Evolutionary conservation across 2,113 vertebrate genomes (phyloP), one percentile per base, ranked within the genome.

Genomic region (Eclectus roratus): DNA sequence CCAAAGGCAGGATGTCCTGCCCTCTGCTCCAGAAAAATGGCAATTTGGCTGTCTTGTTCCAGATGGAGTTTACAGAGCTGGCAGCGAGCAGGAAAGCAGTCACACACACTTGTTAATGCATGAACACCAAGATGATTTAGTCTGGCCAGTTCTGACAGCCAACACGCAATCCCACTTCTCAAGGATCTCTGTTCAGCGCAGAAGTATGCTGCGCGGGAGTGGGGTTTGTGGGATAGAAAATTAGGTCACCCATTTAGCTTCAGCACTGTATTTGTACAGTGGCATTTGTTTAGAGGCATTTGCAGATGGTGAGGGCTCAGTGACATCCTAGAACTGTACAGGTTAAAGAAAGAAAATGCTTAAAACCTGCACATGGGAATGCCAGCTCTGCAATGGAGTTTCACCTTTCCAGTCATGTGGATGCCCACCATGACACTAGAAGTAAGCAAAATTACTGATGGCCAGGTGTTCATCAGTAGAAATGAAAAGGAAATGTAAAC

Each of bases 141-240:
- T 33, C 39, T 63, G 35, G 37, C 35, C 60, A 63, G 60, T 63
- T 63, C 27, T 39, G 17, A 63, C 60, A 47, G 80, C 39, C 68
- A 74, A 64, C 50, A 60, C 5, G 10, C 50, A 68, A 31, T 61
- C 46, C 65, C 77, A n/a, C 60, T 78, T 68, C 78, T 44, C 60
- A 44, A 24, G 27, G 70, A 72, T 27, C 33, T 72, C 33, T 81
- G 46, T 55, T 61, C 41, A 66, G 56, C 85, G 74, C 41, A 76
- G 73, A 88, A 85, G 13, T 35, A 44, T 1, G 1, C 35, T 17
- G n/a, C 1, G 7, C 0, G 0, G 39, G 63, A 80, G 63, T 14
- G 7, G 64, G 19, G 25, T 65, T 47, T 53, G 44, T 65, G 39
- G 69, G 58, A 71, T 18, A 33, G 33, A 68, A 92, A 92, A 85